Percentiles rank a stretch among this genome's conserved stretches.
These are phyloP conservation scores for Guaruba guarouba DNA, from an alignment of 2,113 vertebrate genomes.

Conservation along the genomic window DNA sequence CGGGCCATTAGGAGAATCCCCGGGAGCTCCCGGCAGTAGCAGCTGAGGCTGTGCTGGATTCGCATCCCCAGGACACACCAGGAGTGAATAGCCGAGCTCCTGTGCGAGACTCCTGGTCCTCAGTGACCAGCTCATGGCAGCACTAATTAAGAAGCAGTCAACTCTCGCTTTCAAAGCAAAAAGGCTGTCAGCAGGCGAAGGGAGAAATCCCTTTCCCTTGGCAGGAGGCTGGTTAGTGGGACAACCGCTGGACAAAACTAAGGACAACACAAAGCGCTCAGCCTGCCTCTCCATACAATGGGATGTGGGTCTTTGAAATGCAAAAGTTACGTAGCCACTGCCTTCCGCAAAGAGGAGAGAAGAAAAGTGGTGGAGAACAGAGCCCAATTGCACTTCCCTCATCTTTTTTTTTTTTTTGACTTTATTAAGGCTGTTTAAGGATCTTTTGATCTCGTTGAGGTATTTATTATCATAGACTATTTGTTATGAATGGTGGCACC, in stretches of 20 bases:
- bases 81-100: background rate
- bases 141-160: slow-evolving; percentile 45
- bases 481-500: background rate
- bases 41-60: background rate
- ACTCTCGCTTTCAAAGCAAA: slow-evolving; percentile 39
- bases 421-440: slow-evolving; percentile 20
- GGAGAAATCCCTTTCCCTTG: slow-evolving; percentile 38
- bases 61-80: background rate
- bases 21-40: background rate
- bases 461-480: slow-evolving; percentile 41
- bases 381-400: background rate
- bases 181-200: slow-evolving; percentile 26
- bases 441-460: slow-evolving; percentile 33
- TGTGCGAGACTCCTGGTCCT: background rate
- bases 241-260: background rate
- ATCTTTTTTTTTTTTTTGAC: background rate
- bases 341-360: background rate
- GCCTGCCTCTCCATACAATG: background rate
- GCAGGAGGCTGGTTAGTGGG: slow-evolving; percentile 35
- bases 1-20: background rate
- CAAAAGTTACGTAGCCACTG: background rate
- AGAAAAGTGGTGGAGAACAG: background rate
- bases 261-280: background rate
- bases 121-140: background rate
- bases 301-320: slow-evolving; percentile 1